phyloP scores from a whole-genome alignment of 1,140 invertebrate species.

The Plectus sambesii region DNA sequence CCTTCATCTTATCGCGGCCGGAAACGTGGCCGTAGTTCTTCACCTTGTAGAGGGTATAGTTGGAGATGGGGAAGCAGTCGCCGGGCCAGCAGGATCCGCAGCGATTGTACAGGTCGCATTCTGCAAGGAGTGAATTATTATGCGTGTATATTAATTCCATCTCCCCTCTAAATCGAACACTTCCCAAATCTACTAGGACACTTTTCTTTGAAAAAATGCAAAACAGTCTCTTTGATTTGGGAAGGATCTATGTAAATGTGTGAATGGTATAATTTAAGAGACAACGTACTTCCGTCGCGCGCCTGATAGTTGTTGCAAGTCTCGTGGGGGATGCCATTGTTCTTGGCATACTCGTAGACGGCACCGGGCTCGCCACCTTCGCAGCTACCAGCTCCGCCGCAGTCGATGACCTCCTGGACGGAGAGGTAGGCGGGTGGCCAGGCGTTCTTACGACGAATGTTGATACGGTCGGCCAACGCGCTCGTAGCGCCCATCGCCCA shows the following conservation, averaged over 20 bases:
- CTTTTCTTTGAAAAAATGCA: no score
- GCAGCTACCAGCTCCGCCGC: constrained; percentile 48
- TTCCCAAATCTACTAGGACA: no score
- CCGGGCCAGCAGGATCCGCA: constrained; percentile 50
- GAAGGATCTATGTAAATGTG: no score
- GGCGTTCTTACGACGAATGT: constrained; percentile 49
- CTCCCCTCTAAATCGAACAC: no score
- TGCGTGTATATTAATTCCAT: no score
- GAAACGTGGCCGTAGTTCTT: constrained; percentile 48
- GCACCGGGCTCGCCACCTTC: constrained; percentile 47
- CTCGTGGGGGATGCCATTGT: constrained; percentile 51
- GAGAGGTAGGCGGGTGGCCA: constrained; percentile 51
- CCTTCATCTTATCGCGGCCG: constrained; percentile 51
- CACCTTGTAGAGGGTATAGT: constrained; percentile 51
- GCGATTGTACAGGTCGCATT: constrained; percentile 47
- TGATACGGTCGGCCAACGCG: constrained; percentile 51
- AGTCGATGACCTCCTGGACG: constrained; percentile 49
- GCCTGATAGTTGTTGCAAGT: constrained; percentile 53
- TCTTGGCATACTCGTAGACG: constrained; percentile 50
- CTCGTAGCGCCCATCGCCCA: constrained; percentile 49
- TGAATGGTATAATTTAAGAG: neutral
- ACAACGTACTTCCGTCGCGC: constrained; percentile 46
- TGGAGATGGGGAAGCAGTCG: constrained; percentile 46
- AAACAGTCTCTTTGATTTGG: no score
- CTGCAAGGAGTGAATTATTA: constrained; percentile 29